Percentiles rank a stretch among this genome's conserved stretches.
phyloP scores from a whole-genome alignment of 2,113 vertebrate genomes.

The Hydrolagus affinis region DNA sequence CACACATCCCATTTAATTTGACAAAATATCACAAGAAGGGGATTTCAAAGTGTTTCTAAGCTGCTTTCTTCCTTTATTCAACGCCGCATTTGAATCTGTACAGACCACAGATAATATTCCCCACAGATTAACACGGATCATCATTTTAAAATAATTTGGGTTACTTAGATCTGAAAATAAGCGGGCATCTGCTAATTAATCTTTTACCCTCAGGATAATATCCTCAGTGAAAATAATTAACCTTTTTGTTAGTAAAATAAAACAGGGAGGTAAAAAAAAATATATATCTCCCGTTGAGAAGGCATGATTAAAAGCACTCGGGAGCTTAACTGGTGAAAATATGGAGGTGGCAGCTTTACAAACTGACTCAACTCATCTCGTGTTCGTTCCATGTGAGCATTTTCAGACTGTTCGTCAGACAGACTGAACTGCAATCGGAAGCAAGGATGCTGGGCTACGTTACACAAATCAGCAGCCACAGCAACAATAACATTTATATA shows the following conservation, averaged over 20 bases:
- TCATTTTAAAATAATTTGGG: constrained; percentile 14
- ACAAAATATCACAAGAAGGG: neutral
- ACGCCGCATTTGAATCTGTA: neutral
- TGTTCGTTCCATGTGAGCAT: no score
- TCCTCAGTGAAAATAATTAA: constrained; percentile 2
- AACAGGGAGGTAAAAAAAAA: neutral
- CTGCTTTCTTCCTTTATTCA: constrained; percentile 4
- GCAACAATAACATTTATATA: no score
- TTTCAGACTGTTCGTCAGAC: no score
- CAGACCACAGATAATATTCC: neutral
- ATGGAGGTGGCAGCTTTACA: neutral
- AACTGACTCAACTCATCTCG: neutral
- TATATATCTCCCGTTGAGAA: neutral
- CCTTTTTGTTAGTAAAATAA: neutral
- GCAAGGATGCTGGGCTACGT: no score
- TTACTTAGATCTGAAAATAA: constrained; percentile 22
- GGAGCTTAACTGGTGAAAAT: constrained; percentile 1
- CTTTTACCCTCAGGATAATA: constrained; percentile 18
- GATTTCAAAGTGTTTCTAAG: constrained; percentile 22
- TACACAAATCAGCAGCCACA: no score
- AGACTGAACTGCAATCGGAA: no score
- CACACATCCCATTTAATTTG: neutral
- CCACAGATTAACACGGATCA: constrained; percentile 2
- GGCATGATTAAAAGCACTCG: neutral
- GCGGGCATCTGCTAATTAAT: constrained; percentile 8